phyloP scores from a whole-genome alignment of 1,140 invertebrate genomes.

The Drosophila burlai region DNA sequence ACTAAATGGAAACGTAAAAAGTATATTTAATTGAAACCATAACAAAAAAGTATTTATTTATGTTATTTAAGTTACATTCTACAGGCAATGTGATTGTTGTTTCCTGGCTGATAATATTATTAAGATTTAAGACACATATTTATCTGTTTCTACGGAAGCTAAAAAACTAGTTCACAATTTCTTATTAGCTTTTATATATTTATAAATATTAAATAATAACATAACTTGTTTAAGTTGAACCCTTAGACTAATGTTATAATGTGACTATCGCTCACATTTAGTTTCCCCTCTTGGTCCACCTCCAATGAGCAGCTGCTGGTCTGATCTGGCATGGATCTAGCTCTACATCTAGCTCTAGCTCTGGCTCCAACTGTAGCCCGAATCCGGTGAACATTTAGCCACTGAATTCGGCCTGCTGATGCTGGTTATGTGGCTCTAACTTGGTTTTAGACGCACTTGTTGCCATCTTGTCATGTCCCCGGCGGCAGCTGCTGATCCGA shows the following conservation, averaged over 20 bases:
- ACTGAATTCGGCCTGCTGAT: constrained; percentile 27
- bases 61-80: neutral
- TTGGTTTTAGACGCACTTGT: constrained; percentile 39
- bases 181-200: neutral
- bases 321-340: constrained; percentile 19
- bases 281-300: neutral
- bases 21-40: neutral
- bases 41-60: neutral
- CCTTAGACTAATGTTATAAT: too few species aligned
- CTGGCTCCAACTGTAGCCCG: neutral
- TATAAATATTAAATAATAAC: neutral
- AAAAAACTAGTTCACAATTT: neutral
- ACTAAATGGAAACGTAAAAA: neutral
- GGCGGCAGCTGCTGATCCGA: constrained; percentile 39
- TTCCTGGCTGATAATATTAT: neutral
- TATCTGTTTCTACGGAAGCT: neutral
- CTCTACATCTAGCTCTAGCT: neutral
- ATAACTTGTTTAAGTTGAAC: neutral
- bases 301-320: constrained; percentile 12
- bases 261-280: neutral
- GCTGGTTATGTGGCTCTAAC: constrained; percentile 26
- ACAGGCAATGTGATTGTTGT: neutral
- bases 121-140: neutral
- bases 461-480: constrained; percentile 39
- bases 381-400: constrained; percentile 27